phyloP scores from a whole-genome alignment of 2,888 invertebrate species.

The Eugnorisma glareosa region DNA sequence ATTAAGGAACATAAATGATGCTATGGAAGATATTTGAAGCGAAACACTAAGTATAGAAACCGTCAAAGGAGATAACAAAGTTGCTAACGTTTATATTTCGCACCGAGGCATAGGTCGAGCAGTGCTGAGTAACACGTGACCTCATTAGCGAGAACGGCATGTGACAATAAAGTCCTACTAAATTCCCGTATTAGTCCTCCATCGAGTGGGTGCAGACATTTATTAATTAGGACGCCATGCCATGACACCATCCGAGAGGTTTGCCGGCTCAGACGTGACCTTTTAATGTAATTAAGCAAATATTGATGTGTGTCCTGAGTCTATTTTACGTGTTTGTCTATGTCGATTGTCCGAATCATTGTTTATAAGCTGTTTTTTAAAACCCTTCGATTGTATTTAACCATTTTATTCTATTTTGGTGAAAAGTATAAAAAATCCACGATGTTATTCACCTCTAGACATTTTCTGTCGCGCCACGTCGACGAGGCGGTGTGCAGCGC shows the following conservation, averaged over 20 bases:
- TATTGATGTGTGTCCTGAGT: conserved; percentile 37
- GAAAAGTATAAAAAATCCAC: conserved; percentile 18
- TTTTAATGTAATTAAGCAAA: conserved; percentile 57
- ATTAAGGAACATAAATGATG: not conserved
- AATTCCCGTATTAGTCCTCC: conserved; percentile 73
- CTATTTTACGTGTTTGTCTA: conserved; percentile 17
- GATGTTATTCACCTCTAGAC: conserved; percentile 50
- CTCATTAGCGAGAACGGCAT: conserved; percentile 76
- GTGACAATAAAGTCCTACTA: conserved; percentile 74
- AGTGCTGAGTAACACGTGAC: conserved; percentile 65
- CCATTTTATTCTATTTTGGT: not conserved
- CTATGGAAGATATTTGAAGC: not conserved
- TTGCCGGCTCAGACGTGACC: conserved; percentile 55
- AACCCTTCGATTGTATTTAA: not conserved
- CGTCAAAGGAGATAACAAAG: conserved; percentile 2
- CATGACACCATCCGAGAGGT: conserved; percentile 62
- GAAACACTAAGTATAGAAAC: not conserved
- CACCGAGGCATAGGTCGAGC: conserved; percentile 31
- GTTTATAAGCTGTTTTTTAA: not conserved
- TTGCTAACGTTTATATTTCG: conserved; percentile 37
- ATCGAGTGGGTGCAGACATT: conserved; percentile 67
- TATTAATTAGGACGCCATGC: conserved; percentile 72
- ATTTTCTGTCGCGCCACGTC: conserved; percentile 39
- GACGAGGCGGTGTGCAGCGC: conserved; percentile 62
- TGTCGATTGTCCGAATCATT: not conserved